Base-by-base conservation (phyloP, 92 coral and sea anemone species). In the Nematostella vectensis region DNA sequence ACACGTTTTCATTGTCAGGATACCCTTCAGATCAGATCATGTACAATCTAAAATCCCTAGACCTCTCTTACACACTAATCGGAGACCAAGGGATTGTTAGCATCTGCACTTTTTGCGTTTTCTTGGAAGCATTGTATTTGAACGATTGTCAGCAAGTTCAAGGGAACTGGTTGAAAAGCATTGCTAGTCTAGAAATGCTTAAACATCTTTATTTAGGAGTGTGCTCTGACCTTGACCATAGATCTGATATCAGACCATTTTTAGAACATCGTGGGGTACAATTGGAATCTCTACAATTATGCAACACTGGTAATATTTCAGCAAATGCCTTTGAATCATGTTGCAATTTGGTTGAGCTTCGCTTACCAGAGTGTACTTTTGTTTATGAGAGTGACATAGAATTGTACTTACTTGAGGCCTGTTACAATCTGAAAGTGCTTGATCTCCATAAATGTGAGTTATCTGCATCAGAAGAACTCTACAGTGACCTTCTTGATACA, bases 381-480 rank as follows among this genome's bases (percentile, higher is more conserved):
- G n/a, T n/a, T n/a, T n/a, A n/a, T n/a, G n/a, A n/a, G n/a, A n/a
- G n/a, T n/a, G n/a, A n/a, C n/a, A n/a, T n/a, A n/a, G n/a, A n/a
- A n/a, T n/a, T n/a, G n/a, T n/a, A n/a, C n/a, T n/a, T n/a, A n/a
- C n/a, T n/a, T 17, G 62, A 78, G 51, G 85, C 82, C 2, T 83
- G 93, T 58, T 66, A 67, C 1, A 47, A 68, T 42, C 76, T 83
- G 4, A 63, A 36, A 47, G 11, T 15, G 31, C 78, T 83, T 9
- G 31, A 78, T 56, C 71, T 83, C 38, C 78, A 58, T n/a, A 19
- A 55, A 76, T 70, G 71, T 20, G 44, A 37, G 19, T 83, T 83
- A 50, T 33, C 77, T 9, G 44, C n/a, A n/a, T n/a, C n/a, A n/a
- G n/a, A n/a, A n/a, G n/a, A n/a, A n/a, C n/a, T n/a, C n/a, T n/a